These are phyloP conservation scores for Apostichopus leukothele DNA, from an alignment of 53 echinoderm and acorn worm genomes.

Conservation along the genomic window DNA sequence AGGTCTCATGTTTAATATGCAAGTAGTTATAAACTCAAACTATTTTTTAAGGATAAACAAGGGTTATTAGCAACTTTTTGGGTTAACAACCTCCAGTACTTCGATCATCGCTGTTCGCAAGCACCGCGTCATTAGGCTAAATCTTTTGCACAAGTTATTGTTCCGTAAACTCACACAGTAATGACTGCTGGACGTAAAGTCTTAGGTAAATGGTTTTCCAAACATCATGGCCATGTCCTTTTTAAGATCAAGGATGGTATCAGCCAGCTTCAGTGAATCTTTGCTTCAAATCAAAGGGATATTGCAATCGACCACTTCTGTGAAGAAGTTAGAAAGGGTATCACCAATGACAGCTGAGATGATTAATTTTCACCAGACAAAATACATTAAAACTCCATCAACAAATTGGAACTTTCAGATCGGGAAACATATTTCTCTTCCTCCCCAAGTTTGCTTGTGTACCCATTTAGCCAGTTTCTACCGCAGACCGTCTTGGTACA, in stretches of 20 bases:
- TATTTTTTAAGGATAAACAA: background rate
- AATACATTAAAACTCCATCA: background rate
- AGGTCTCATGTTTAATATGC: too few relatives aligned
- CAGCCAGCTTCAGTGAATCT: constrained; percentile 50
- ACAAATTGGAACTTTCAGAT: constrained; percentile 42
- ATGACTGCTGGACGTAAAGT: constrained; percentile 46
- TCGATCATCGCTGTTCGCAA: too few relatives aligned
- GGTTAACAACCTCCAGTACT: too few relatives aligned
- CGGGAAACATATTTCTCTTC: background rate
- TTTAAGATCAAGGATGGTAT: constrained; percentile 46
- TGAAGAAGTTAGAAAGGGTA: constrained; percentile 24
- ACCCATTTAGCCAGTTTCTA: constrained; percentile 23
- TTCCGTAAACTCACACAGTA: constrained; percentile 33
- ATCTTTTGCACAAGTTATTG: too few relatives aligned
- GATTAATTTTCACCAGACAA: background rate
- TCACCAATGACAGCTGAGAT: constrained; percentile 29
- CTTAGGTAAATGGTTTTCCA: constrained; percentile 44
- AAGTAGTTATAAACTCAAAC: too few relatives aligned
- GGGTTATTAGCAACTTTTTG: too few relatives aligned
- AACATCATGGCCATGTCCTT: constrained; percentile 52
- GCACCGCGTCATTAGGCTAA: too few relatives aligned
- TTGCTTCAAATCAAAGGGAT: constrained; percentile 60
- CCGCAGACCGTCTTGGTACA: constrained; percentile 50
- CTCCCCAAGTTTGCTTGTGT: constrained; percentile 20
- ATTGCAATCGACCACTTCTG: constrained; percentile 55